phyloP scores from a whole-genome alignment of 2,888 invertebrate species.

The Eupithecia subumbrata region DNA sequence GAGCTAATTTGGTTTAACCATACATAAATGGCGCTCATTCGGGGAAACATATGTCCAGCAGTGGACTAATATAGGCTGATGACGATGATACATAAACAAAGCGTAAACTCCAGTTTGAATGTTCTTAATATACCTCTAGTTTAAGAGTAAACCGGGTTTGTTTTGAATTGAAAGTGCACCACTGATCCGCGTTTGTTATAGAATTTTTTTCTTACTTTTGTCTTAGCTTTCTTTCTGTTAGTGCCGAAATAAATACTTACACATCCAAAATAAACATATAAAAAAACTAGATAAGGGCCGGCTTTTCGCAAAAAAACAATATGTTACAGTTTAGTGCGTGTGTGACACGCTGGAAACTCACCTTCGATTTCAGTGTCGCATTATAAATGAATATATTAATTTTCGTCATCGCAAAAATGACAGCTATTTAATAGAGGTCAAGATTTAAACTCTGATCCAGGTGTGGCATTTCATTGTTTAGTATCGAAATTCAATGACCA shows the following conservation, averaged over 20 bases:
- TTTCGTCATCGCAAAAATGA: background rate
- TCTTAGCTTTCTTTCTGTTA: too few relatives aligned
- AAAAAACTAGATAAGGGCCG: background rate
- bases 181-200: too few relatives aligned
- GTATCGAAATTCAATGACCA: background rate
- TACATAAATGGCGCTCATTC: background rate
- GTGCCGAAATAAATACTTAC: too few relatives aligned
- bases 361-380: background rate
- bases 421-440: background rate
- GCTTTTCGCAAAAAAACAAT: background rate
- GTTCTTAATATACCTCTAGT: too few relatives aligned
- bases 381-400: background rate
- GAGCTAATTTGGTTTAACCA: background rate
- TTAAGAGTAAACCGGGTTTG: too few relatives aligned
- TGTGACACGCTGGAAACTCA: background rate
- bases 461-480: constrained; percentile 12
- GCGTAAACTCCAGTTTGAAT: too few relatives aligned
- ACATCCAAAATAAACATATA: too few relatives aligned
- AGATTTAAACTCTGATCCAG: background rate
- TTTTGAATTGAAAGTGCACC: too few relatives aligned
- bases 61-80: too few relatives aligned
- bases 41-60: too few relatives aligned
- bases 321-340: background rate
- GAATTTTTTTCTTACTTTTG: too few relatives aligned
- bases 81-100: too few relatives aligned